These are phyloP conservation scores for Eulemur coronatus DNA, from an alignment of 2,797 vertebrate species.

Conservation along the genomic window DNA sequence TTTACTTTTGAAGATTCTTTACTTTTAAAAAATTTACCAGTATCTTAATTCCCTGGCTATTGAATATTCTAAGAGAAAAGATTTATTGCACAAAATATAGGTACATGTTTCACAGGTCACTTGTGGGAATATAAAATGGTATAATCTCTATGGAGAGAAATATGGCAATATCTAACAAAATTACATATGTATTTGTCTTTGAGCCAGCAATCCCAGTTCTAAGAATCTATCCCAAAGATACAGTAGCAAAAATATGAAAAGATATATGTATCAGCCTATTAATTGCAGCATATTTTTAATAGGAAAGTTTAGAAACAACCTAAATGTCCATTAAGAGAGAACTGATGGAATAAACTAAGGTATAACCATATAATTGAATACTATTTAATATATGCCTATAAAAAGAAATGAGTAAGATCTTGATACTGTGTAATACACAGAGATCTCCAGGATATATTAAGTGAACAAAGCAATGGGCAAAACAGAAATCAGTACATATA, in stretches of 20 bases:
- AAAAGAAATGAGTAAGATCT: neutral
- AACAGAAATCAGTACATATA: neutral
- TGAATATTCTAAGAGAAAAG: slow-evolving; percentile 42
- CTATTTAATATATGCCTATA: neutral
- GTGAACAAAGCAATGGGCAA: neutral
- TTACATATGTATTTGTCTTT: neutral
- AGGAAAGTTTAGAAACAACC: neutral
- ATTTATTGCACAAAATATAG: neutral
- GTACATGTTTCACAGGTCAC: neutral
- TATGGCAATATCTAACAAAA: neutral
- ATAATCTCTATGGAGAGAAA: neutral
- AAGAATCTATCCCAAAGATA: neutral
- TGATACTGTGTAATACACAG: neutral
- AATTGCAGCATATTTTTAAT: neutral
- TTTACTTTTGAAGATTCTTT: slow-evolving; percentile 25
- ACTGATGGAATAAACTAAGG: neutral
- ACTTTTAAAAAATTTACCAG: neutral
- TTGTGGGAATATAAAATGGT: slow-evolving; percentile 24
- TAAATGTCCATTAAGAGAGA: neutral
- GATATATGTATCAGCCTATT: neutral
- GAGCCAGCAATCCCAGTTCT: slow-evolving; percentile 1
- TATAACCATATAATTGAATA: neutral
- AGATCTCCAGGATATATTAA: slow-evolving; percentile 12
- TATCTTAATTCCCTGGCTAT: neutral
- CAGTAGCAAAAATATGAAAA: slow-evolving; percentile 14